Conservation (phyloP, 1,140 invertebrate species). For the Zaprionus taronus region DNA sequence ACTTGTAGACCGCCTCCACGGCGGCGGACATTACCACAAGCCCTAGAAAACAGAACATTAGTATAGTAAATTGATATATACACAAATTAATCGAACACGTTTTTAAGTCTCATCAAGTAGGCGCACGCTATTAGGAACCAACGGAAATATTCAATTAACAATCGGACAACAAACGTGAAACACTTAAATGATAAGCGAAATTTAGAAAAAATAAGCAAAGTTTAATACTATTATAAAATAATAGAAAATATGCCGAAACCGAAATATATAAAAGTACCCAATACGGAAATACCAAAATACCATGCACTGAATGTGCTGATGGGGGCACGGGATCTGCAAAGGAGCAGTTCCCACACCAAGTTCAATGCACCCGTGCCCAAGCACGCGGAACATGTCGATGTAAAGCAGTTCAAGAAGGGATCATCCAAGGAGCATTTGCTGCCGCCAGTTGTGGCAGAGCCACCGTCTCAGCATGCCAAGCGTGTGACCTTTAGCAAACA, state of each 20-base stretch:
- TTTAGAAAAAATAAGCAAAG: background rate
- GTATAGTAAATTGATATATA: background rate
- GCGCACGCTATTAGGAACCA: slow-evolving; percentile 7
- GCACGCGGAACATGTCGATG: background rate
- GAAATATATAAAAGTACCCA: background rate
- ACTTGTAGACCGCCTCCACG: slow-evolving; percentile 93
- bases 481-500: slow-evolving; percentile 47
- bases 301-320: slow-evolving; percentile 26
- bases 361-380: background rate
- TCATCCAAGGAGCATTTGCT: slow-evolving; percentile 18
- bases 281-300: background rate
- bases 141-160: slow-evolving; percentile 30
- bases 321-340: slow-evolving; percentile 11
- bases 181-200: slow-evolving; percentile 20
- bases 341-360: slow-evolving; percentile 18
- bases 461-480: slow-evolving; percentile 44
- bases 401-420: background rate
- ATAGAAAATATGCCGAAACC: slow-evolving; percentile 3
- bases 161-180: slow-evolving; percentile 12
- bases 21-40: slow-evolving; percentile 93
- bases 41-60: slow-evolving; percentile 85
- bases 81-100: background rate
- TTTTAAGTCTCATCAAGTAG: slow-evolving; percentile 35
- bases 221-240: background rate
- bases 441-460: slow-evolving; percentile 5